Base-by-base conservation (phyloP, 2,113 vertebrate species). In the Hydrochoerus hydrochaeris region DNA sequence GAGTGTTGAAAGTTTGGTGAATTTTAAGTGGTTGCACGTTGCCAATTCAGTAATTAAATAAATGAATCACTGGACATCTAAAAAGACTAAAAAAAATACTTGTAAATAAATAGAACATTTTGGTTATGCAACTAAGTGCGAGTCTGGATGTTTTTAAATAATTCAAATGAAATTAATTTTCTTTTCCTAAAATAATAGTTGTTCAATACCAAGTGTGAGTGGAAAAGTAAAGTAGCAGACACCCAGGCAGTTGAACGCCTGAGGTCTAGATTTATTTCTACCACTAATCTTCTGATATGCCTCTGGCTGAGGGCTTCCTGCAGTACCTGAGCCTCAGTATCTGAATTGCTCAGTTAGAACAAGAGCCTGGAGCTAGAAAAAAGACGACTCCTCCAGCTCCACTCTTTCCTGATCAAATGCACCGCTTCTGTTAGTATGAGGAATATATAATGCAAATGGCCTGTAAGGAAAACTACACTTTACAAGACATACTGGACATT, bases 1-100 rank as follows among this genome's bases (percentile, higher is more conserved):
- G 30, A 32, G 90, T 80, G 94, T 92, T 97, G 96, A 97, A 97
- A 97, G 90, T 90, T 94, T 97, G 94, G 97, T 95, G 88, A 95
- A 88, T 95, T 95, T 84, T 96, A 81, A 96, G 78, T 86, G 91
- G 88, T 32, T 1, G 0, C 17, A 67, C 63, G 38, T 46, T 97
- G 77, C 92, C 96, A 97, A 65, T 62, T 97, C 84, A 92, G 85
- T 97, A 96, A 97, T 97, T 92, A 97, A 97, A 96, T 96, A 96
- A 97, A 92, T 88, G 71, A 90, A 92, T 97, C 90, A 57, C 46
- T 85, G 90, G 88, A 67, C 90, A 62, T 94, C 91, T 83, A 46
- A 87, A 94, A 94, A 80, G 14, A 38, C 95, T 94, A 12, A 91
- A 78, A 96, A 96, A 94, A 17, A 88, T 4, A 28, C 92, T 96